Evolutionary conservation across 2,113 vertebrate species (phyloP).

Genomic region (Labeo rohita): DNA sequence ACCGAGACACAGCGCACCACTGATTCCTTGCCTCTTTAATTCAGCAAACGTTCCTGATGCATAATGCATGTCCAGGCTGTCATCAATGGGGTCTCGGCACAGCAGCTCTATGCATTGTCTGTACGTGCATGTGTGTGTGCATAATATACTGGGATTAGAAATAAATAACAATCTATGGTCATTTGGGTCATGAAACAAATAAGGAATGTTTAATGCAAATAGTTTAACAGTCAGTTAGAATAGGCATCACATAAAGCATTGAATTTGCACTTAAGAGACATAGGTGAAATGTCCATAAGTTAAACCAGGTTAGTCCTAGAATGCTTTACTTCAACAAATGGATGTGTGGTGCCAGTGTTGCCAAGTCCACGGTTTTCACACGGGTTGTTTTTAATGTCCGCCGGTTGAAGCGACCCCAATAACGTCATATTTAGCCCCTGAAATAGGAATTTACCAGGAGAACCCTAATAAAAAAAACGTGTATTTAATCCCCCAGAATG

Average conservation of each 20-base stretch:
- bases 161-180: neutral
- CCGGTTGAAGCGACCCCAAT: no score
- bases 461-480: no score
- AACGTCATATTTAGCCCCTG: no score
- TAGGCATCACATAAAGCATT: neutral
- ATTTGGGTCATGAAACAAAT: neutral
- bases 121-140: neutral
- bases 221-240: neutral
- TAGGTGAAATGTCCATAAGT: neutral
- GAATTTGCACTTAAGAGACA: neutral
- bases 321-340: neutral
- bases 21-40: conserved; percentile 38
- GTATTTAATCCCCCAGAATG: no score
- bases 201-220: neutral
- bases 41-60: conserved; percentile 39
- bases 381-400: neutral
- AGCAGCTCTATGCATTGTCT: conserved; percentile 17
- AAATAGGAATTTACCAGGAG: no score
- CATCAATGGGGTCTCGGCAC: conserved; percentile 12
- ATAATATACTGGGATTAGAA: conserved; percentile 4
- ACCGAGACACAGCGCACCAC: conserved; percentile 8
- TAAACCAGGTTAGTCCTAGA: neutral
- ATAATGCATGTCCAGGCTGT: conserved; percentile 47
- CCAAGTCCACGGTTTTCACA: no score
- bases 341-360: neutral